A percentile compares a stretch with the other conserved stretches of the same genome.
phyloP scores from a whole-genome alignment of 2,113 vertebrate species.

The Apteryx owenii region DNA sequence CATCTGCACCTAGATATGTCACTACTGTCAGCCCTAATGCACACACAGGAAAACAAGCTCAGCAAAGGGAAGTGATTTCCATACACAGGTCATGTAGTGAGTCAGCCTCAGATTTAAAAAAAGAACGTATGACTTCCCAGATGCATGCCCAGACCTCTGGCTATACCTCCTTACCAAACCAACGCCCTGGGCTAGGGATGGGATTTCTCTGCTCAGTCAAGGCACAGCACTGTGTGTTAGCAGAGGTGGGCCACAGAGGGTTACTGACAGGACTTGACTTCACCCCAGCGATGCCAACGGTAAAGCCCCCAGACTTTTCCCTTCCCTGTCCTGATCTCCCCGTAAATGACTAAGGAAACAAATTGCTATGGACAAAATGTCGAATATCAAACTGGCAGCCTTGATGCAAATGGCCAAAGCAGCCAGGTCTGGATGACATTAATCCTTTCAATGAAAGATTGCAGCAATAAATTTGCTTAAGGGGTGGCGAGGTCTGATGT shows the following conservation, averaged over 20 bases:
- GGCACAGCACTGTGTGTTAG: background rate
- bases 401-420: slow-evolving; percentile 25
- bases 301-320: background rate
- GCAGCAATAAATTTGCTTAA: slow-evolving; percentile 4
- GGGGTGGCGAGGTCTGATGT: background rate
- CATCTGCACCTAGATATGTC: background rate
- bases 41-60: background rate
- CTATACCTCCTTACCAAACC: background rate
- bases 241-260: background rate
- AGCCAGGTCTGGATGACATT: background rate
- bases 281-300: background rate
- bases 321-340: background rate
- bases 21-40: background rate
- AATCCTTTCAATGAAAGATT: slow-evolving; percentile 26
- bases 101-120: background rate
- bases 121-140: background rate
- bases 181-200: background rate
- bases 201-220: background rate
- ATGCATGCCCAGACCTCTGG: background rate
- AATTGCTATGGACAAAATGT: background rate
- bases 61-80: background rate
- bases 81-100: background rate
- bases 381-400: background rate
- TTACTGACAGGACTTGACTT: background rate
- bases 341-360: background rate